Evolutionary conservation across 1,140 invertebrate genomes (phyloP).

Genomic region (Drosophila santomea): DNA sequence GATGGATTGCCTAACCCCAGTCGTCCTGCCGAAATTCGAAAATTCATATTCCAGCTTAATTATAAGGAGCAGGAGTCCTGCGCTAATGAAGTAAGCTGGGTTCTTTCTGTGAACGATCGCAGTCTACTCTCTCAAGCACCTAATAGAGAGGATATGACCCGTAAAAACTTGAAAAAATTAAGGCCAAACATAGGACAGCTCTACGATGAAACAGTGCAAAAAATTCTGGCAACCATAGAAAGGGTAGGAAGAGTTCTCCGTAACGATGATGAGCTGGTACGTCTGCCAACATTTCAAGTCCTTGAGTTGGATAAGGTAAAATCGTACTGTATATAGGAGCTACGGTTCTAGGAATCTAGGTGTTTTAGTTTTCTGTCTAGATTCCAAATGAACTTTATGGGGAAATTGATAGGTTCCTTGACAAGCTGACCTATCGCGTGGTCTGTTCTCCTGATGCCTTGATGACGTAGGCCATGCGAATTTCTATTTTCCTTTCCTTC

Average conservation of each 20-base stretch:
- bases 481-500: too few relatives aligned
- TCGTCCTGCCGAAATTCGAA: conserved; percentile 56
- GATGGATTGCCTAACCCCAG: conserved; percentile 59
- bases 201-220: conserved; percentile 34
- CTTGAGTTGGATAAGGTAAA: conserved; percentile 27
- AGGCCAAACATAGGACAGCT: conserved; percentile 54
- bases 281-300: not conserved
- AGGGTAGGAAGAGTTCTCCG: conserved; percentile 32
- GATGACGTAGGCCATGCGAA: conserved; percentile 50
- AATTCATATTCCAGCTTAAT: conserved; percentile 40
- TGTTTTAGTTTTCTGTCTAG: conserved; percentile 5
- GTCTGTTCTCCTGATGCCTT: conserved; percentile 49
- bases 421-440: conserved; percentile 69
- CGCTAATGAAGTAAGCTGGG: conserved; percentile 39
- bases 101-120: conserved; percentile 44
- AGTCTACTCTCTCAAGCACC: conserved; percentile 46
- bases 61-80: conserved; percentile 22
- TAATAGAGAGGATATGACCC: conserved; percentile 34
- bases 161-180: conserved; percentile 14
- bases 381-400: conserved; percentile 35
- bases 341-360: not conserved
- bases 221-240: conserved; percentile 24
- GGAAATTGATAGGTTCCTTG: conserved; percentile 52
- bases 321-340: not conserved
- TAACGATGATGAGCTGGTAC: conserved; percentile 23